phyloP scores from a whole-genome alignment of 2,888 invertebrate species.

The Synanthedon formicaeformis region DNA sequence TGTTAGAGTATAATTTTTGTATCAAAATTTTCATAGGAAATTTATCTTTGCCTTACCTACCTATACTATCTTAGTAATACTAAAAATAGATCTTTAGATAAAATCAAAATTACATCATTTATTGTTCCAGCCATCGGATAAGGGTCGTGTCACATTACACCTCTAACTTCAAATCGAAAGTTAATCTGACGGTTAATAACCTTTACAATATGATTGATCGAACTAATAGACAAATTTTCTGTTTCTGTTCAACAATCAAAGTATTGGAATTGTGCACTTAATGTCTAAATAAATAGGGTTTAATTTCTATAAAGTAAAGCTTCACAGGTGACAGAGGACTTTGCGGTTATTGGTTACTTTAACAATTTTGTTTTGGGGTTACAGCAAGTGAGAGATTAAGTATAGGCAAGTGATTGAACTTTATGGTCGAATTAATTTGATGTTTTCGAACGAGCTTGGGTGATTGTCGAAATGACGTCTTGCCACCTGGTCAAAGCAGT shows the following conservation, averaged over 20 bases:
- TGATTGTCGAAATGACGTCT: too few relatives aligned
- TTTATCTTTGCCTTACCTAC: too few relatives aligned
- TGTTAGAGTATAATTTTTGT: too few relatives aligned
- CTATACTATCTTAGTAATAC: background rate
- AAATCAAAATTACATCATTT: background rate
- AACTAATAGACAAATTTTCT: conserved; percentile 5
- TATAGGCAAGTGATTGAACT: conserved; percentile 40
- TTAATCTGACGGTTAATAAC: conserved; percentile 52
- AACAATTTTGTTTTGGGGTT: conserved; percentile 37
- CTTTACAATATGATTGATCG: conserved; percentile 46
- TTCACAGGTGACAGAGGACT: background rate
- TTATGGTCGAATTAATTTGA: conserved; percentile 39
- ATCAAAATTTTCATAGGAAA: too few relatives aligned
- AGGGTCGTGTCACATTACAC: conserved; percentile 43
- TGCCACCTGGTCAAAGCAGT: too few relatives aligned
- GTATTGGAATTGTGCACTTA: background rate
- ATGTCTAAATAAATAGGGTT: background rate
- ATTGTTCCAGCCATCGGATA: conserved; percentile 14
- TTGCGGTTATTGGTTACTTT: conserved; percentile 19
- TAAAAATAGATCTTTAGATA: background rate
- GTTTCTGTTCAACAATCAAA: background rate
- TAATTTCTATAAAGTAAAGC: background rate
- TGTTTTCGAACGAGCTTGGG: background rate
- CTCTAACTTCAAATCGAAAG: conserved; percentile 36
- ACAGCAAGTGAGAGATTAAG: conserved; percentile 21